phyloP scores from a whole-genome alignment of 2,797 vertebrate genomes.

The Mustela erminea region DNA sequence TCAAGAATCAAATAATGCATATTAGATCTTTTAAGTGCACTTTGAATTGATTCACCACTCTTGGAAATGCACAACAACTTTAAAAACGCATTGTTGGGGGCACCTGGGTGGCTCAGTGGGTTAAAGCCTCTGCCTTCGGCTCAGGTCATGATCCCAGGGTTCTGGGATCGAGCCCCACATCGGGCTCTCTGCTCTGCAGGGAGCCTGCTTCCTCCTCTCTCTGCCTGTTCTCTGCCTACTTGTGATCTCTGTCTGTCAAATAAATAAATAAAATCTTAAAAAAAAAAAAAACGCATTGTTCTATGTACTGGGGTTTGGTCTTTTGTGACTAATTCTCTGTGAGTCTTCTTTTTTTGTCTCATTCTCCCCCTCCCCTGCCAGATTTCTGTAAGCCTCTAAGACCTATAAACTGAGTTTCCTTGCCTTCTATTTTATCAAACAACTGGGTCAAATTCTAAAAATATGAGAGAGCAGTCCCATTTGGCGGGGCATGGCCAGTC shows the following conservation, averaged over 20 bases:
- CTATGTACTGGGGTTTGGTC: rapidly evolving
- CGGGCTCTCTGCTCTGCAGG: too few relatives aligned
- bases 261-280: too few relatives aligned
- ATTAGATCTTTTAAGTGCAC: background rate
- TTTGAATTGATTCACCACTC: background rate
- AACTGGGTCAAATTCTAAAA: background rate
- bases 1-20: background rate
- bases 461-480: background rate
- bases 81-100: background rate
- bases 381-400: background rate
- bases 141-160: too few relatives aligned
- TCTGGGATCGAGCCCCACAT: too few relatives aligned
- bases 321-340: background rate
- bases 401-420: background rate
- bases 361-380: background rate
- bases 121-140: too few relatives aligned
- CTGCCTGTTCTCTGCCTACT: too few relatives aligned
- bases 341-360: background rate
- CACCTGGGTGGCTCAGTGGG: too few relatives aligned
- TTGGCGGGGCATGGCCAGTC: background rate
- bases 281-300: background rate
- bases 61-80: background rate
- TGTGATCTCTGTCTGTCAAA: too few relatives aligned
- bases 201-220: too few relatives aligned
- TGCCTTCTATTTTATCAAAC: background rate